phyloP scores from a whole-genome alignment of 2,113 vertebrate genomes.

The Rhabdornis inornatus region DNA sequence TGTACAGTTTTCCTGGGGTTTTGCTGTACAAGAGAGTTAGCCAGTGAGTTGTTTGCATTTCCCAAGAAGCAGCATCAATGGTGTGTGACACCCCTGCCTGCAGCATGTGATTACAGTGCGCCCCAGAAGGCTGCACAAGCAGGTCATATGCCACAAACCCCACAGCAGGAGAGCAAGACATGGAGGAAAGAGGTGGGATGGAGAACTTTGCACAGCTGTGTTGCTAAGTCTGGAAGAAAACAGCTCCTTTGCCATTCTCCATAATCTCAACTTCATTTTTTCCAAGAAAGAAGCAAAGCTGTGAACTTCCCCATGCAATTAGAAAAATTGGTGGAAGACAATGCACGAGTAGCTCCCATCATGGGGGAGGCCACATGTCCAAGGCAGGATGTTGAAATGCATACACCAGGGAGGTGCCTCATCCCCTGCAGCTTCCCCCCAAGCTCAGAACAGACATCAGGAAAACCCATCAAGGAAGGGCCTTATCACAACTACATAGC shows the following conservation, averaged over 20 bases:
- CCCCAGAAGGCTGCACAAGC: not conserved
- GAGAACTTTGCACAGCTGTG: not conserved
- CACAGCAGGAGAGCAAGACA: not conserved
- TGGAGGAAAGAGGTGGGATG: not conserved
- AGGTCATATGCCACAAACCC: rapidly evolving
- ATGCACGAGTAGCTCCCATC: rapidly evolving
- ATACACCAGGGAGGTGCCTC: not conserved
- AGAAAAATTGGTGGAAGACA: not conserved
- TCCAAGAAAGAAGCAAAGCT: not conserved
- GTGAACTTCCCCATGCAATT: not conserved
- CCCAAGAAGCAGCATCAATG: not conserved
- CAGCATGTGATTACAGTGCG: not conserved
- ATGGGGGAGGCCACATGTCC: rapidly evolving
- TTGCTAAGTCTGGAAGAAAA: not conserved
- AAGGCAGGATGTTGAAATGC: not conserved
- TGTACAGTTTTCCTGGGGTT: not conserved
- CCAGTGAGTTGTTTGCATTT: not conserved
- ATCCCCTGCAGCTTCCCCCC: not conserved
- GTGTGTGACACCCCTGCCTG: not conserved
- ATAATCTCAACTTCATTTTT: not conserved
- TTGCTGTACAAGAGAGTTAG: not conserved
- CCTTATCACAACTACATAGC: not conserved
- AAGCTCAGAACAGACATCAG: not conserved
- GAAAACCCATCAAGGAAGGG: not conserved
- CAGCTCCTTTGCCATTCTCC: not conserved